Percentiles rank a stretch among this genome's conserved stretches.
These are phyloP conservation scores for Aptenodytes forsteri DNA, from an alignment of 2,113 vertebrate genomes.

Conservation along the genomic window DNA sequence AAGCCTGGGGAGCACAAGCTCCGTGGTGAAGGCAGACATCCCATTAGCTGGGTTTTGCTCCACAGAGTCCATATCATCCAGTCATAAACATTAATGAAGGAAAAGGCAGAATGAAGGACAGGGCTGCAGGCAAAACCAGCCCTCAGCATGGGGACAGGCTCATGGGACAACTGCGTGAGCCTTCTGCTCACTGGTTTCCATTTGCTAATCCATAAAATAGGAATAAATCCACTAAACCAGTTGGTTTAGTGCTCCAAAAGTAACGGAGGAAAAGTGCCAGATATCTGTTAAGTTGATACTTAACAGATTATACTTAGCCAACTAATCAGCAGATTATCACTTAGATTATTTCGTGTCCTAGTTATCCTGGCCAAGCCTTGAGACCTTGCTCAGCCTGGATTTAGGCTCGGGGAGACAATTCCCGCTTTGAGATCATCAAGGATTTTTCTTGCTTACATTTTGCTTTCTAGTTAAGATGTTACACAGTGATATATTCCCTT, in stretches of 20 bases:
- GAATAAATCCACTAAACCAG: not conserved
- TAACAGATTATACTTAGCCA: conserved; percentile 4
- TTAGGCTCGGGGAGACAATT: not conserved
- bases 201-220: not conserved
- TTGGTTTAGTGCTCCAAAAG: not conserved
- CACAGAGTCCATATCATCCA: not conserved
- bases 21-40: not conserved
- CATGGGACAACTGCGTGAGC: not conserved
- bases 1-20: not conserved
- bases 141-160: not conserved
- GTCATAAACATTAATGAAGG: fast-evolving
- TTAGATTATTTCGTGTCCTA: not conserved
- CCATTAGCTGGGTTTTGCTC: not conserved
- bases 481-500: not conserved
- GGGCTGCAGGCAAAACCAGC: not conserved
- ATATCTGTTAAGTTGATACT: not conserved
- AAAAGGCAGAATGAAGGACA: not conserved
- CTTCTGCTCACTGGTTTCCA: not conserved
- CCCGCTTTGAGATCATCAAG: not conserved
- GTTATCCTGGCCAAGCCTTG: not conserved
- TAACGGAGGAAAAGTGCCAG: not conserved
- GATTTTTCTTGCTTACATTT: not conserved
- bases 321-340: conserved; percentile 27
- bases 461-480: not conserved
- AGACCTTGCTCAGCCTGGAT: not conserved